phyloP scores from a whole-genome alignment of 2,113 vertebrate genomes.

The Mustela lutreola region DNA sequence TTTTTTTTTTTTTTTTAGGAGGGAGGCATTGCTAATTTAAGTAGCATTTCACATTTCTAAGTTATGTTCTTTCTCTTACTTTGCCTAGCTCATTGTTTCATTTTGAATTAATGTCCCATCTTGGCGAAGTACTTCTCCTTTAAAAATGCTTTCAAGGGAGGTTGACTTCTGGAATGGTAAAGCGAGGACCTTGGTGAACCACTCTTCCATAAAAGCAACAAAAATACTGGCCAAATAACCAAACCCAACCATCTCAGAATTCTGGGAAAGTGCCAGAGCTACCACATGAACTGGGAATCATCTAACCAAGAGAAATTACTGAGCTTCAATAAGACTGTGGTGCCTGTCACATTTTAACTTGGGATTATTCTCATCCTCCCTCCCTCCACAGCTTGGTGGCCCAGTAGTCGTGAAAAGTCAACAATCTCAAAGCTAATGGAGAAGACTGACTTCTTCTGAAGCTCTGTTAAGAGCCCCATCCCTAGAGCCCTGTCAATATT shows the following conservation, averaged over 20 bases:
- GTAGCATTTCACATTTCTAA: neutral
- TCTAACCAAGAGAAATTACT: constrained; percentile 10
- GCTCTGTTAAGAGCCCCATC: neutral
- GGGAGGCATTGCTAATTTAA: neutral
- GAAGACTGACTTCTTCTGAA: neutral
- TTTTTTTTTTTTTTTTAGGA: neutral
- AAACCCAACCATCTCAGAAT: neutral
- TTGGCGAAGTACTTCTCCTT: neutral
- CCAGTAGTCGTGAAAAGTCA: neutral
- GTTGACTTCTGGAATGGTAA: constrained; percentile 13
- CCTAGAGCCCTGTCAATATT: neutral
- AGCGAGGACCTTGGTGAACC: neutral
- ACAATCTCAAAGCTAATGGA: neutral
- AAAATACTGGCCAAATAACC: constrained; percentile 12
- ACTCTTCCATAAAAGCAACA: constrained; percentile 41
- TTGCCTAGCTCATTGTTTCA: neutral
- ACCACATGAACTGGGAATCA: neutral
- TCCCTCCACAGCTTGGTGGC: neutral
- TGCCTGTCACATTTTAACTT: neutral
- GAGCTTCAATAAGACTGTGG: neutral
- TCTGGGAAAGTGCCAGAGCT: constrained; percentile 24
- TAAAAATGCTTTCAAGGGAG: constrained; percentile 55
- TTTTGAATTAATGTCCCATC: neutral
- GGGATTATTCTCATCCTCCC: neutral
- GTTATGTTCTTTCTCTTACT: neutral